A percentile compares a stretch with the other conserved stretches of the same genome.
phyloP scores from a whole-genome alignment of 2,888 invertebrate species.

The Operophtera brumata region DNA sequence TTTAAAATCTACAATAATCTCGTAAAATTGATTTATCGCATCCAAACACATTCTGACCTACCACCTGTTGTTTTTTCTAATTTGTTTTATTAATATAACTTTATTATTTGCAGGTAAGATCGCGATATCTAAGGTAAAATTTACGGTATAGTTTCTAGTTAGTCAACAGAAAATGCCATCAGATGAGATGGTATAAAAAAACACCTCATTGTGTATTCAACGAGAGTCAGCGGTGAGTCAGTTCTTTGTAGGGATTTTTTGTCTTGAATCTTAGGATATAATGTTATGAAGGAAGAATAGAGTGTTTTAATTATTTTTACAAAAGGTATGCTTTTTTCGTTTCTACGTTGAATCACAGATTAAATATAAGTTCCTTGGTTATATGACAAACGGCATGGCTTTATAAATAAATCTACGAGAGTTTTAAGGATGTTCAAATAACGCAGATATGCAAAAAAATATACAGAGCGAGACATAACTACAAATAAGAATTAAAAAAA shows the following conservation, averaged over 20 bases:
- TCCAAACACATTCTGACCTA: too few species aligned
- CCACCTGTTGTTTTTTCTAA: too few species aligned
- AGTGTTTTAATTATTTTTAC: neutral
- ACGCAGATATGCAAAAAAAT: too few species aligned
- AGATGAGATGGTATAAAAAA: constrained; percentile 19
- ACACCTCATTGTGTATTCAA: constrained; percentile 31
- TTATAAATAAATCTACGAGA: too few species aligned
- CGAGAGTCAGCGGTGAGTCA: constrained; percentile 19
- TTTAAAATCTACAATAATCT: too few species aligned
- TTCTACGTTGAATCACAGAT: neutral
- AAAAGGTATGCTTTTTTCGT: neutral
- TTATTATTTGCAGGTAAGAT: constrained; percentile 49
- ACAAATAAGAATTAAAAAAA: too few species aligned
- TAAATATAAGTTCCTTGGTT: neutral
- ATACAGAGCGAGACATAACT: too few species aligned
- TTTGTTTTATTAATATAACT: constrained; percentile 27
- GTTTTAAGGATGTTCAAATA: too few species aligned
- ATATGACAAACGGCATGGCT: too few species aligned
- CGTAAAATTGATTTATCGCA: too few species aligned
- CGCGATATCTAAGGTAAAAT: constrained; percentile 40
- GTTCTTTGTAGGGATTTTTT: constrained; percentile 25
- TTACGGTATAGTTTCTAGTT: constrained; percentile 38
- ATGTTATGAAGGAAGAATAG: constrained; percentile 3
- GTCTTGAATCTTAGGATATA: constrained; percentile 10
- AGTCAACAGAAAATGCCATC: constrained; percentile 19